These are phyloP conservation scores for Leucosticte australis DNA, from an alignment of 2,113 vertebrate species.

Conservation along the genomic window DNA sequence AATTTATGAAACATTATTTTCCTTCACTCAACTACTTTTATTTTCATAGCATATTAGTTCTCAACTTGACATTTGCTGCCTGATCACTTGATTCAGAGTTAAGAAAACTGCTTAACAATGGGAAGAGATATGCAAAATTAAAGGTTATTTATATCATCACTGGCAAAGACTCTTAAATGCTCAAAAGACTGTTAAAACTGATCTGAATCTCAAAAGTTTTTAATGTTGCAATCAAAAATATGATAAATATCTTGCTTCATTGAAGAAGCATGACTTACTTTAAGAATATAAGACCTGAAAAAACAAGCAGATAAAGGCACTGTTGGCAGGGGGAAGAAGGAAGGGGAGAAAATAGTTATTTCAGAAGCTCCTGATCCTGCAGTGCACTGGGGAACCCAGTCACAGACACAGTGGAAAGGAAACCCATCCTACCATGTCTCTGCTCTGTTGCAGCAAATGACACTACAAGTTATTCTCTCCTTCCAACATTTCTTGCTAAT, in stretches of 20 bases:
- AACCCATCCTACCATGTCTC: not conserved
- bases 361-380: not conserved
- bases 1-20: not conserved
- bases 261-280: not conserved
- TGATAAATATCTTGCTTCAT: not conserved
- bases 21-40: not conserved
- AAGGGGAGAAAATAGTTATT: not conserved
- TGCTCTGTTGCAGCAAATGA: not conserved
- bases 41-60: conserved; percentile 65
- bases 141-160: conserved; percentile 66
- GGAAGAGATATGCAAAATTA: conserved; percentile 61
- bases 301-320: not conserved
- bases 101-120: conserved; percentile 63
- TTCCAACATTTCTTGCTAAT: not conserved
- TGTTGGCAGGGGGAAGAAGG: not conserved
- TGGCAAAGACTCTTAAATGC: conserved; percentile 6
- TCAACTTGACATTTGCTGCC: conserved; percentile 67
- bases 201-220: not conserved
- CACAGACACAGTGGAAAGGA: not conserved
- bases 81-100: conserved; percentile 65
- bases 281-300: not conserved
- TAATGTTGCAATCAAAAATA: not conserved
- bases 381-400: not conserved
- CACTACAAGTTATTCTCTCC: not conserved
- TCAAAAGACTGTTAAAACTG: conserved; percentile 25